Conservation (phyloP, 2,888 invertebrate species). For the Clivina fossor region DNA sequence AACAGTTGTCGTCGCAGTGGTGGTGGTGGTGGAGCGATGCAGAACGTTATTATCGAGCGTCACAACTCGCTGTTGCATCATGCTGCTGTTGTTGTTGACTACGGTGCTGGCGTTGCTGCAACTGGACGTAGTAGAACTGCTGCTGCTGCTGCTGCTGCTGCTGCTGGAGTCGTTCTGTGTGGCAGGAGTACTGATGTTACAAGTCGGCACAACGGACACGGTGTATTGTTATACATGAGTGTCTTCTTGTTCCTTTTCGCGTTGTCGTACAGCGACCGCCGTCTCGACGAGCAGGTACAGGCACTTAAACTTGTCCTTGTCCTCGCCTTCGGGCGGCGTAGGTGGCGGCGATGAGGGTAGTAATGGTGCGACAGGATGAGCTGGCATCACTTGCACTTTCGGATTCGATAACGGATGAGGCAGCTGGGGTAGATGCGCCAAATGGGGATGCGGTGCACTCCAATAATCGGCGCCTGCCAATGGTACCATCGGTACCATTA, state of each 20-base stretch:
- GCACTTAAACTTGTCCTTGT: slow-evolving; percentile 79
- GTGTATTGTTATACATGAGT: slow-evolving; percentile 57
- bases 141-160: neutral
- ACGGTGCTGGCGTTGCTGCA: neutral
- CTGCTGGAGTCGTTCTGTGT: slow-evolving; percentile 12
- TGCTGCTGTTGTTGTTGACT: neutral
- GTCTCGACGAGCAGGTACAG: slow-evolving; percentile 85
- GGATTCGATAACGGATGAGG: slow-evolving; percentile 56
- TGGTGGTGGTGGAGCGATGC: no score
- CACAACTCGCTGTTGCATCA: slow-evolving; percentile 4
- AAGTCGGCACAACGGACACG: slow-evolving; percentile 25
- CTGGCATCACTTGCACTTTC: slow-evolving; percentile 58
- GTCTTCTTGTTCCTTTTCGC: slow-evolving; percentile 69
- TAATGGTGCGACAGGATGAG: slow-evolving; percentile 49
- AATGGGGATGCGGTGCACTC: slow-evolving; percentile 61
- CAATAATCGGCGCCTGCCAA: slow-evolving; percentile 52
- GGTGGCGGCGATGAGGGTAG: slow-evolving; percentile 44
- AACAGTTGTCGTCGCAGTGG: no score
- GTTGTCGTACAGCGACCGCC: slow-evolving; percentile 78
- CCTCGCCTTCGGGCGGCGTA: slow-evolving; percentile 51
- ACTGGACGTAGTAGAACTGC: no score
- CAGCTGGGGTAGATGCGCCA: slow-evolving; percentile 62
- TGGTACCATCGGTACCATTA: slow-evolving; percentile 23
- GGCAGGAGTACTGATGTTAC: slow-evolving; percentile 15
- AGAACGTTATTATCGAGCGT: slow-evolving; percentile 11